Base-by-base conservation (phyloP, 2,113 vertebrate species). In the Arothron firmamentum region DNA sequence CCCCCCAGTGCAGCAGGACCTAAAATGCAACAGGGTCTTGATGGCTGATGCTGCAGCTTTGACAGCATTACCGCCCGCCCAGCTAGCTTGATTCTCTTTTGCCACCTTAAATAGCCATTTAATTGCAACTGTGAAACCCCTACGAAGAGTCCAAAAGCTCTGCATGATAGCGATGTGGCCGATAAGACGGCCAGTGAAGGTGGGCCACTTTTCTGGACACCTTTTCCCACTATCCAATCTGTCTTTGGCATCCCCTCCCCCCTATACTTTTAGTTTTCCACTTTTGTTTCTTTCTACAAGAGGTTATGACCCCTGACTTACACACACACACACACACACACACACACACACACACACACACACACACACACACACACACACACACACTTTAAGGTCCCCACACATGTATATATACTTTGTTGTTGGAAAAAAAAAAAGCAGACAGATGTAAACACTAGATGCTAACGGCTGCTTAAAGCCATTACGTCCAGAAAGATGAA, bases 401-500 rank as follows among this genome's bases (percentile, higher is more conserved):
- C 43, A 23, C 21, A 23, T 23, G 21, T 28, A 7, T 28, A 70
- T 68, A 74, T 61, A 67, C 72, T 59, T 50, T 79, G 64, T 75
- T 73, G 62, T 69, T 59, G 42, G 70, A 73, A 71, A 77, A 49
- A 43, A 70, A 74, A 72, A 71, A 75, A 51, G 65, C 75, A 61
- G 64, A 65, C 77, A 78, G 79, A 87, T 82, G 75, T 89, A 87
- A 90, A 90, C 85, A 87, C 71, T 70, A 77, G 66, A 74, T 81
- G 75, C 81, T 86, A 85, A 88, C 85, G 86, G 80, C 75, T 86
- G 81, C 87, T 90, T 90, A 87, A 88, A 90, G 86, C 83, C 77
- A 87, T 86, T 88, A 88, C 62, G 84, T 85, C 79, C 59, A 48
- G 65, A 77, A 86, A 87, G 87, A 87, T 90, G 87, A 91, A 88